Conservation (phyloP, 2,113 vertebrate genomes). For the Falco punctatus region DNA sequence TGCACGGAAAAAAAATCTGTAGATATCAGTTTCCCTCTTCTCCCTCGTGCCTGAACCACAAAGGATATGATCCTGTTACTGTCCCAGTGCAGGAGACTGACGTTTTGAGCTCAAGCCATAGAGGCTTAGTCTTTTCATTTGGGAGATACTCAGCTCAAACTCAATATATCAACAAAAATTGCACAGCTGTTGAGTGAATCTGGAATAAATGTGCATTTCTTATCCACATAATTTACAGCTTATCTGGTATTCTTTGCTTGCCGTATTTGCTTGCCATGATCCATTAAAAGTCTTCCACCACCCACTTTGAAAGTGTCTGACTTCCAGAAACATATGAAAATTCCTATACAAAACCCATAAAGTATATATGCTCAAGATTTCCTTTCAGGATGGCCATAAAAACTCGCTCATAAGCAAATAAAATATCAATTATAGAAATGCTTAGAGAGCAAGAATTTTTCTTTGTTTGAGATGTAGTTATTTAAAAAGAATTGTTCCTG, state of each 20-base stretch:
- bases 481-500: background rate
- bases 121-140: background rate
- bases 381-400: background rate
- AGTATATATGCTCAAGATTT: background rate
- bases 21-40: background rate
- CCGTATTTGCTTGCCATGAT: background rate
- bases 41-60: background rate
- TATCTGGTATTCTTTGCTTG: background rate
- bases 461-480: background rate
- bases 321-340: background rate
- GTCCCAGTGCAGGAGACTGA: background rate
- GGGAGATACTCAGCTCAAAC: background rate
- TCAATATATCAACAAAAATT: background rate
- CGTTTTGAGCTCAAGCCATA: background rate
- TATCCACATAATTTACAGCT: background rate
- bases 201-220: slow-evolving; percentile 19
- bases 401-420: background rate
- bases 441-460: background rate
- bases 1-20: background rate
- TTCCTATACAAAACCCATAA: background rate
- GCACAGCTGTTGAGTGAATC: background rate
- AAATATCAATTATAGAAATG: background rate
- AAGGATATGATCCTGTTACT: background rate
- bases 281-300: slow-evolving; percentile 7
- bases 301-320: background rate